Evolutionary conservation across 1,140 invertebrate genomes (phyloP).

Genomic region (Trinorchestia longiramus): DNA sequence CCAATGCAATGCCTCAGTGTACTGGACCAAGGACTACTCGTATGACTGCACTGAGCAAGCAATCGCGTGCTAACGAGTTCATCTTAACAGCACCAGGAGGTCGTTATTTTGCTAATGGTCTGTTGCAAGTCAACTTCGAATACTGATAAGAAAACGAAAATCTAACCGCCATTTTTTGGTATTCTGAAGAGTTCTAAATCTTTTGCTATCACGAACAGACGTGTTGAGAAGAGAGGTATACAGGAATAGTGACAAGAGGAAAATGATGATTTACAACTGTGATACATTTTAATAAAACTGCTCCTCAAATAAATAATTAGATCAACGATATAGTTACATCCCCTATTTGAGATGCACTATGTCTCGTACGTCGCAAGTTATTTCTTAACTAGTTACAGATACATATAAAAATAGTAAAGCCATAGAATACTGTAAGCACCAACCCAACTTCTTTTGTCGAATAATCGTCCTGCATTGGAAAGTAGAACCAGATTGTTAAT

Average conservation of each 20-base stretch:
- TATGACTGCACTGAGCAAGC: neutral
- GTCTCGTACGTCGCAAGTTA: too few relatives aligned
- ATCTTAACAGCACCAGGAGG: neutral
- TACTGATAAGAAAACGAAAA: neutral
- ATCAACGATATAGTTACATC: neutral
- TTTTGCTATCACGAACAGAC: neutral
- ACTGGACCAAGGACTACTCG: neutral
- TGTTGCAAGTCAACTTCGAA: neutral
- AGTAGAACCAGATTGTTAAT: too few relatives aligned
- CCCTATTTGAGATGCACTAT: neutral
- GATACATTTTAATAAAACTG: neutral
- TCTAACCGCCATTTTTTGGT: neutral
- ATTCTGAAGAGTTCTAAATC: neutral
- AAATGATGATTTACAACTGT: neutral
- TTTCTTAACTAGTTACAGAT: too few relatives aligned
- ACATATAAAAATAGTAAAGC: too few relatives aligned
- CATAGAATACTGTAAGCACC: too few relatives aligned
- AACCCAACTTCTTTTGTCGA: too few relatives aligned
- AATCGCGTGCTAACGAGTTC: neutral
- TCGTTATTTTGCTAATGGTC: slow-evolving; percentile 8
- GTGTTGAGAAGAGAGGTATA: too few relatives aligned
- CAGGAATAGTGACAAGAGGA: neutral
- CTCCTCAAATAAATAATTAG: too few relatives aligned
- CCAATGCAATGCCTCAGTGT: neutral
- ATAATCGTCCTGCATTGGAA: too few relatives aligned